These are phyloP conservation scores for Sprattus sprattus DNA, from an alignment of 2,113 vertebrate genomes.

Conservation along the genomic window DNA sequence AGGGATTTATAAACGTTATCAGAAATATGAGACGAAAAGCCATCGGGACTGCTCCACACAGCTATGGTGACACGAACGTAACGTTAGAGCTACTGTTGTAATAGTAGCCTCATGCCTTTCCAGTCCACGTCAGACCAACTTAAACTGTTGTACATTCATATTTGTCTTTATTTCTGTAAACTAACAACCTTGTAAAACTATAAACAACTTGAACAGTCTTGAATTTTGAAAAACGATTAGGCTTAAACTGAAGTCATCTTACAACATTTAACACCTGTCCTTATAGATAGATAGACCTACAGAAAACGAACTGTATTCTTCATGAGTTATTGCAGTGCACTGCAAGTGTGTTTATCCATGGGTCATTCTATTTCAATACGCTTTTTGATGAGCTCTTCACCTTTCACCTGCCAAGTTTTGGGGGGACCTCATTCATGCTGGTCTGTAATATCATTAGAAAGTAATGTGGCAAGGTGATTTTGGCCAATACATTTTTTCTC, in stretches of 20 bases:
- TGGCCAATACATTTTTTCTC: too few relatives aligned
- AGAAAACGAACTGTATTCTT: too few relatives aligned
- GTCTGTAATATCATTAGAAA: too few relatives aligned
- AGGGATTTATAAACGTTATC: neutral
- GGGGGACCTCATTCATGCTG: too few relatives aligned
- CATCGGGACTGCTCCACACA: neutral
- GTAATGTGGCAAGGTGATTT: too few relatives aligned
- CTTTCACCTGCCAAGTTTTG: too few relatives aligned
- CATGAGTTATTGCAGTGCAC: too few relatives aligned
- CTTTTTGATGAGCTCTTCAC: too few relatives aligned
- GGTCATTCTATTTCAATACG: neutral
- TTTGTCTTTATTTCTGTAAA: neutral
- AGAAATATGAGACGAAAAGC: neutral
- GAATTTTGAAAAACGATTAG: neutral
- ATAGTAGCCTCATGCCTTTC: neutral
- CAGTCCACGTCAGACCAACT: neutral
- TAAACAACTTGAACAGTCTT: neutral
- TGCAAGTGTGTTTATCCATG: too few relatives aligned
- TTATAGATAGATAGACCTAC: neutral
- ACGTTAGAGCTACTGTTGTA: neutral
- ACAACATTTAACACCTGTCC: neutral
- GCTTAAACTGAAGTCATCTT: neutral
- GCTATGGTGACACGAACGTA: neutral
- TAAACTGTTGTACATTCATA: neutral
- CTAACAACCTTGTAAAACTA: neutral